Evolutionary conservation across 2,113 vertebrate genomes (phyloP), one percentile per base, ranked within the genome.

Genomic region (Gambusia holbrooki): DNA sequence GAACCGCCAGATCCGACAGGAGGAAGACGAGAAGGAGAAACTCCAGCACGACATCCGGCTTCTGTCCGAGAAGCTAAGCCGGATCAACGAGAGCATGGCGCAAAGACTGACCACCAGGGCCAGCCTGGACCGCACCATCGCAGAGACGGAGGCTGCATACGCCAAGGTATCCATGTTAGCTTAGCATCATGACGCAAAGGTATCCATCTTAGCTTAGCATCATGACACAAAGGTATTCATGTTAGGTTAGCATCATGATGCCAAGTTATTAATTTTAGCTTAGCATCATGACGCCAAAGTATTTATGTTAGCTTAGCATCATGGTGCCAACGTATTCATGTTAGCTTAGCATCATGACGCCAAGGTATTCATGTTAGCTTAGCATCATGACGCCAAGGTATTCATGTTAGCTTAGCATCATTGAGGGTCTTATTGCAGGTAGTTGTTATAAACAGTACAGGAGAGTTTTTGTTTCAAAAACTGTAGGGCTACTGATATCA

Each of bases 61-160:
- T 73, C 95, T 98, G 48, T 95, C 95, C 0, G 96, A 97, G 88
- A 96, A 96, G 48, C 88, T 98, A 91, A 95, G 94, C 72, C 86
- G 94, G 0, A 93, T 96, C 81, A 95, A 96, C 4, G 96, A 99
- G 93, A 96, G 94, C 84, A 90, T 98, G 91, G 95, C 95, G 0
- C 93, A 94, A 6, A 95, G 96, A 28, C 94, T 95, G 28, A 86
- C 92, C 0, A 90, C 95, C 0, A 93, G 95, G 0, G 90, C 94
- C 1, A 95, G 95, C 27, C 94, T 98, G 0, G 96, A 98, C 85
- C 93, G 94, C 27, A 96, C 96, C 86, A 97, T 98, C 22, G 94
- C 96, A 0, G 96, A 98, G 89, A 96, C 95, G 0, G 95, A 98
- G 86, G 94, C 94, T 0, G 96, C 98, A 0, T 97, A 96, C 81